A percentile compares a stretch with the other conserved stretches of the same genome.
These are phyloP conservation scores for Avahi laniger DNA, from an alignment of 2,797 vertebrate species.

Conservation along the genomic window DNA sequence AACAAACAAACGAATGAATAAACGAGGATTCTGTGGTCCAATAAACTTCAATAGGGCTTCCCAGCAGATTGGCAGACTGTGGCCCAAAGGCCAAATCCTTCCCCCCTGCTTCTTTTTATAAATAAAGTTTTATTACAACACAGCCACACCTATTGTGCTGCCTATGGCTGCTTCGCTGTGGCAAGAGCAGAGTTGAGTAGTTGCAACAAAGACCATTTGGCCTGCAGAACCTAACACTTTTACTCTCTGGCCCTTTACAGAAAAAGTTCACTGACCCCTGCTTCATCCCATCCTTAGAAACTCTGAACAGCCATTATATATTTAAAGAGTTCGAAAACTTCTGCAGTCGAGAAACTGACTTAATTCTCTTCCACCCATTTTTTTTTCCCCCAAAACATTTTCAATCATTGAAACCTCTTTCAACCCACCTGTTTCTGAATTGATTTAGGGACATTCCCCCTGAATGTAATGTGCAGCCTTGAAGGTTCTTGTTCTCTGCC, in stretches of 20 bases:
- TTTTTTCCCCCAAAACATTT: neutral
- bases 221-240: neutral
- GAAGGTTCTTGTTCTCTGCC: neutral
- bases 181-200: neutral
- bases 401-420: neutral
- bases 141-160: neutral
- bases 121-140: conserved; percentile 43
- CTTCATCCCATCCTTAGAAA: neutral
- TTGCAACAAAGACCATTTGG: neutral
- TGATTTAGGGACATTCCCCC: neutral
- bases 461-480: no score
- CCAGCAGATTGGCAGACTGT: neutral
- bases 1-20: neutral
- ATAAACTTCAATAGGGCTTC: neutral
- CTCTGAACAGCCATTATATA: neutral
- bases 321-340: neutral
- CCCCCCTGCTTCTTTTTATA: neutral
- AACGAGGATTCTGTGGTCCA: neutral
- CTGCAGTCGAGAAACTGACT: neutral
- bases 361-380: neutral
- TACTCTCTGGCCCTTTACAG: neutral
- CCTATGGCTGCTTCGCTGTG: neutral
- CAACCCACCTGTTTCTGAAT: neutral
- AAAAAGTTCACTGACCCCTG: neutral
- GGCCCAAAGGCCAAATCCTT: neutral